phyloP scores from a whole-genome alignment of 1,140 invertebrate species.

The Linepithema humile region DNA sequence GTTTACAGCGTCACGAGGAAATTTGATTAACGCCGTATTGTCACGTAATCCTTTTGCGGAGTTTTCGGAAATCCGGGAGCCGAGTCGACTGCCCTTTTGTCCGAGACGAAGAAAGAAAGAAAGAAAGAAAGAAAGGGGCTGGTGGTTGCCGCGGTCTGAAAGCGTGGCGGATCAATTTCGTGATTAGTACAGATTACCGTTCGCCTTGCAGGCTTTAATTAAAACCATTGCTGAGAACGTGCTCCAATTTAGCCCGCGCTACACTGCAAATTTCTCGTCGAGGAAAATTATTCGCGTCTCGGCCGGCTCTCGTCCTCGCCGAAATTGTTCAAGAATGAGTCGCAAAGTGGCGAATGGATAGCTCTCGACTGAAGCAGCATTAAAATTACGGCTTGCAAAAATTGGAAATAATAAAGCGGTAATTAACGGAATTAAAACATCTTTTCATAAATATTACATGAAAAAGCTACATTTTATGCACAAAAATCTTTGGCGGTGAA shows the following conservation, averaged over 20 bases:
- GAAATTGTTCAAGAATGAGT: background rate
- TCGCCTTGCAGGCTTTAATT: conserved; percentile 43
- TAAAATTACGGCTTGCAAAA: background rate
- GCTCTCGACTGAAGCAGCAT: background rate
- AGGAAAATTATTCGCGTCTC: conserved; percentile 15
- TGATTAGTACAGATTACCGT: conserved; percentile 51
- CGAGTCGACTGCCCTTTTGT: conserved; percentile 23
- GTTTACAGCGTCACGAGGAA: background rate
- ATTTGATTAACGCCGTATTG: conserved; percentile 32
- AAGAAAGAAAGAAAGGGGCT: conserved; percentile 14
- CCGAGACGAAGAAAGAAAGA: conserved; percentile 22
- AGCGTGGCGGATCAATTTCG: conserved; percentile 52
- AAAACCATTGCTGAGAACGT: conserved; percentile 47
- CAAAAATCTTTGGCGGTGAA: background rate
- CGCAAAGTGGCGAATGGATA: background rate
- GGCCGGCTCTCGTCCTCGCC: background rate
- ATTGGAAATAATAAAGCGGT: background rate
- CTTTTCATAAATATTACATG: background rate
- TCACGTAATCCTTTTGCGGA: conserved; percentile 8
- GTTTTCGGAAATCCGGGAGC: conserved; percentile 27
- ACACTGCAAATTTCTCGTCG: conserved; percentile 3
- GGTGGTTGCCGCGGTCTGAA: background rate
- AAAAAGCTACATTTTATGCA: background rate
- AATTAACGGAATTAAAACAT: background rate
- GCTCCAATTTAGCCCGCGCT: conserved; percentile 18